phyloP scores from a whole-genome alignment of 2,888 invertebrate species.

The Parnassius orleans region DNA sequence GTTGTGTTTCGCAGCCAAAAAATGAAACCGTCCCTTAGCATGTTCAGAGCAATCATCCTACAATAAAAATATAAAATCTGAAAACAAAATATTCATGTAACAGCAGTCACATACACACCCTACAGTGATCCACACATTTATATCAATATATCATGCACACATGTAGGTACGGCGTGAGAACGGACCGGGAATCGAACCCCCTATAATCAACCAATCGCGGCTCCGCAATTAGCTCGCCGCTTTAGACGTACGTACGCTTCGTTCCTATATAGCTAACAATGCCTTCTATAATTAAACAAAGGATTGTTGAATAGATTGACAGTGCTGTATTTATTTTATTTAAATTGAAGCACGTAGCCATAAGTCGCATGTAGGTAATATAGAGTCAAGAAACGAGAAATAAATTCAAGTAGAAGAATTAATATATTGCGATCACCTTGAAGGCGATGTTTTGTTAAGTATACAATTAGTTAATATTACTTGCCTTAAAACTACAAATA shows the following conservation, averaged over 20 bases:
- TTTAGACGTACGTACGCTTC: constrained; percentile 37
- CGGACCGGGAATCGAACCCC: constrained; percentile 44
- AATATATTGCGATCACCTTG: too few species aligned
- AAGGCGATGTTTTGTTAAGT: too few species aligned
- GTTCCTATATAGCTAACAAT: constrained; percentile 25
- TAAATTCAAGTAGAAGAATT: too few species aligned
- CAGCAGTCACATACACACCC: constrained; percentile 19
- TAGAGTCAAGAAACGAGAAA: too few species aligned
- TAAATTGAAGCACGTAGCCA: background rate
- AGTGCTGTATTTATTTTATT: constrained; percentile 13
- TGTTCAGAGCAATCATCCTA: too few species aligned
- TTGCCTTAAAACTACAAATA: too few species aligned
- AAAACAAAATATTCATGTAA: too few species aligned
- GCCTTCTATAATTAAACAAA: constrained; percentile 36
- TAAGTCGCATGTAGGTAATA: too few species aligned
- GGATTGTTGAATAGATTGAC: constrained; percentile 28
- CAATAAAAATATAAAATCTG: too few species aligned
- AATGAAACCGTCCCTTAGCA: too few species aligned
- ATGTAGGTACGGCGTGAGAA: constrained; percentile 47
- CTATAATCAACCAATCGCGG: constrained; percentile 62
- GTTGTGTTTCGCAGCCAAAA: too few species aligned
- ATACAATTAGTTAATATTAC: too few species aligned
- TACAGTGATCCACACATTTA: constrained; percentile 32
- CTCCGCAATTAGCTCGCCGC: constrained; percentile 48
- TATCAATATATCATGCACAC: constrained; percentile 37